Base-by-base conservation (phyloP, 1,140 invertebrate species). In the Lordiphosa mommai region DNA sequence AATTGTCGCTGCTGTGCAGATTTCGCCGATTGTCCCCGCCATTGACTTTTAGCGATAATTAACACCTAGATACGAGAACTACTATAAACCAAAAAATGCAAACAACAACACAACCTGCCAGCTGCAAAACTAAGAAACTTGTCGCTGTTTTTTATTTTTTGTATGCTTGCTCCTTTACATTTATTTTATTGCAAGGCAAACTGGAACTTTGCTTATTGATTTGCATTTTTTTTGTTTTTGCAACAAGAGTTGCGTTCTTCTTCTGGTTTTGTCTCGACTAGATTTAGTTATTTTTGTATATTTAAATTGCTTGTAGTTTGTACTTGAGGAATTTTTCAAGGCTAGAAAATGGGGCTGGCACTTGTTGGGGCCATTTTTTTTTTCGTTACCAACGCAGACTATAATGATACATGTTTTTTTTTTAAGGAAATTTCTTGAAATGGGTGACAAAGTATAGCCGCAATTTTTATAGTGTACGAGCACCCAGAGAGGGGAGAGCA, bases 21-120 rank as follows among this genome's bases (percentile, higher is more conserved):
- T 82, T 76, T 82, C 57, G 40, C 72, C 77, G 76, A 82, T 82
- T 82, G 79, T 51, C 57, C 40, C 40, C 71, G 72, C 64, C 79
- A 77, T 70, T 85, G 77, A 84, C 63, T 84, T 84, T 84, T 85
- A 82, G 77, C 79, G 79, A 84, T 84, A 84, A 84, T 84, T 84
- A 84, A 84, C 77, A 84, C 77, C 77, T 84, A 74, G 77, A 50
- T 49, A 66, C 72, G 23, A 27, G 23, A 27, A 27, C 23, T 27
- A 27, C 23, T 27, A 27, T 77, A 77, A 84, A 61, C 77, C 76
- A 84, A 80, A 43, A 43, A 80, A 84, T 80, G 76, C 61, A 77
- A 27, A 27, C 23, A 27, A 27, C 23, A 27, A 27, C 23, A 71
- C 73, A 49, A 37, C 70, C 55, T 38, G 60, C 36, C 34, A 66